A percentile compares a stretch with the other conserved stretches of the same genome.
Evolutionary conservation across 2,113 vertebrate genomes (phyloP).

Genomic region (Forbesichthys papilliferus): DNA sequence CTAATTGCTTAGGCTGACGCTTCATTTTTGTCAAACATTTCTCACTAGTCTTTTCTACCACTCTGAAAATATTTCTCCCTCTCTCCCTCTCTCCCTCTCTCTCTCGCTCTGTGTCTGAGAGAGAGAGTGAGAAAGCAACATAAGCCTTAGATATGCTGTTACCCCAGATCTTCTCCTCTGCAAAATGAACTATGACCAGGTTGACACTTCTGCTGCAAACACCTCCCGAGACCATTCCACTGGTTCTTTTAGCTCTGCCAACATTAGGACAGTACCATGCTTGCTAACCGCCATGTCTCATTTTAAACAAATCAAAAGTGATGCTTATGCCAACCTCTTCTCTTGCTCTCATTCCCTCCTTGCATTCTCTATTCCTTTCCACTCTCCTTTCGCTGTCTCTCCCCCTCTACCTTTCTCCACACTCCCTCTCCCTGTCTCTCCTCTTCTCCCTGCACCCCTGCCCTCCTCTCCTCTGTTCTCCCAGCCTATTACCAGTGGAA

Average conservation of each 20-base stretch:
- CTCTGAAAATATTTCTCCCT: too few species aligned
- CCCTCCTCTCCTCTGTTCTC: neutral
- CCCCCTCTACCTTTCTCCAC: neutral
- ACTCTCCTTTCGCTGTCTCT: neutral
- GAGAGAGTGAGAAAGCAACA: too few species aligned
- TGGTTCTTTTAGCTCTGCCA: neutral
- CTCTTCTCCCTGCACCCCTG: neutral
- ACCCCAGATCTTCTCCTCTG: neutral
- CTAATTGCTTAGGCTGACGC: too few species aligned
- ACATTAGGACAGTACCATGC: neutral
- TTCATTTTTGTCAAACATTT: too few species aligned
- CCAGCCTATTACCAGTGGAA: neutral
- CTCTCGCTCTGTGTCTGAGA: too few species aligned
- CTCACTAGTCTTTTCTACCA: too few species aligned
- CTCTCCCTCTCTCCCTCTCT: too few species aligned
- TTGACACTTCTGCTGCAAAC: neutral
- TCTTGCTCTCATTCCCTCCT: neutral
- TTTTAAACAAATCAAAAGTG: neutral
- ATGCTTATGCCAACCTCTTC: neutral
- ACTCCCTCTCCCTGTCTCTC: neutral
- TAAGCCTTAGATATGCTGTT: too few species aligned
- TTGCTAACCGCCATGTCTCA: neutral
- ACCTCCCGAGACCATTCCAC: neutral
- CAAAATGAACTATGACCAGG: neutral
- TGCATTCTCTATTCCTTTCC: too few species aligned